These are phyloP conservation scores for Drosophila novamexicana DNA, from an alignment of 1,140 invertebrate species.

Conservation along the genomic window DNA sequence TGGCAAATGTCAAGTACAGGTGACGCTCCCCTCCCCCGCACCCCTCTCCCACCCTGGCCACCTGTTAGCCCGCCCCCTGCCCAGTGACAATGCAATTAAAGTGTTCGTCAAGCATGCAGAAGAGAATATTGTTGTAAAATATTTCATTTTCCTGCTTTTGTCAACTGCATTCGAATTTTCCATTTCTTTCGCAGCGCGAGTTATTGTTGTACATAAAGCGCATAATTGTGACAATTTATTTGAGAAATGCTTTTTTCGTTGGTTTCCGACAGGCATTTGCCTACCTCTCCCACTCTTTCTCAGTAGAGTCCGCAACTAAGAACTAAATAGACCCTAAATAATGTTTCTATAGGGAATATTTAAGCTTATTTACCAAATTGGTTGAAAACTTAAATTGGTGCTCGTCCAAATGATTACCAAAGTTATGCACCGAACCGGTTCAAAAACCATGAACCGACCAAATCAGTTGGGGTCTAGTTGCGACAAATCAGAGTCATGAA, in stretches of 20 bases:
- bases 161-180: slow-evolving; percentile 50
- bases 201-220: slow-evolving; percentile 22
- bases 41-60: background rate
- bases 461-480: too few relatives aligned
- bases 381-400: too few relatives aligned
- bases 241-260: slow-evolving; percentile 2
- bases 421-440: too few relatives aligned
- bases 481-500: too few relatives aligned
- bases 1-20: background rate
- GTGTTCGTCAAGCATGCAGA: too few relatives aligned
- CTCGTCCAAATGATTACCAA: too few relatives aligned
- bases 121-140: background rate
- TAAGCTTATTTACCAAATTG: too few relatives aligned
- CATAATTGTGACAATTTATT: slow-evolving; percentile 43
- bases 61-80: too few relatives aligned
- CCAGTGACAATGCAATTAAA: too few relatives aligned
- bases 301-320: background rate
- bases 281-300: background rate
- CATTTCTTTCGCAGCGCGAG: background rate
- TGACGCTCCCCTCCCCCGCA: background rate
- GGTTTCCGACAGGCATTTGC: background rate
- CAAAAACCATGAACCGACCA: too few relatives aligned
- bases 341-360: too few relatives aligned
- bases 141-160: slow-evolving; percentile 1
- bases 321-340: background rate